A percentile compares a stretch with the other conserved stretches of the same genome.
Conservation (phyloP, 2,888 invertebrate genomes). For the Stenoptilia bipunctidactyla region DNA sequence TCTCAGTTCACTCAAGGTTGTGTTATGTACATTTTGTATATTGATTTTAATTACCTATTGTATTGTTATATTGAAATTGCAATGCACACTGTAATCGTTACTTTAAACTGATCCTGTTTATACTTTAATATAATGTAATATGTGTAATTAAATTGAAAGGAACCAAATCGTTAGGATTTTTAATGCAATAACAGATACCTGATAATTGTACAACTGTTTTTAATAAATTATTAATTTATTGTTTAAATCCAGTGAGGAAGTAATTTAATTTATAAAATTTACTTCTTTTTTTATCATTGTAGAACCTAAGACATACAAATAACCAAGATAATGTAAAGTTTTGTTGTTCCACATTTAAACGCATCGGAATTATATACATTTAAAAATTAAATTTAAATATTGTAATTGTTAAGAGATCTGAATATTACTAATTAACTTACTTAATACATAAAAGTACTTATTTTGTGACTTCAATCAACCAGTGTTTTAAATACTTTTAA, state of each 20-base stretch:
- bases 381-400: no score
- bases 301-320: no score
- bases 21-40: slow-evolving; percentile 1
- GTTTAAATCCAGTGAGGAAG: no score
- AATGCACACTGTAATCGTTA: neutral
- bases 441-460: slow-evolving; percentile 2
- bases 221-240: slow-evolving; percentile 12
- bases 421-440: no score
- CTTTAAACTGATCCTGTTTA: neutral
- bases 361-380: no score
- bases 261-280: no score
- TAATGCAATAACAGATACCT: slow-evolving; percentile 44
- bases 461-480: slow-evolving; percentile 14
- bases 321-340: no score
- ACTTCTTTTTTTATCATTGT: no score
- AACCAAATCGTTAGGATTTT: slow-evolving; percentile 31
- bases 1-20: neutral
- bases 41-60: neutral
- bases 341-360: no score
- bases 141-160: slow-evolving; percentile 3
- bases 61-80: neutral
- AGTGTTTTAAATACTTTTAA: no score
- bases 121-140: neutral
- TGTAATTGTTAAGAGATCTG: no score
- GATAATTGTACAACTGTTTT: slow-evolving; percentile 48